These are phyloP conservation scores for Takifugu flavidus DNA, from an alignment of 2,113 vertebrate species.

Conservation along the genomic window DNA sequence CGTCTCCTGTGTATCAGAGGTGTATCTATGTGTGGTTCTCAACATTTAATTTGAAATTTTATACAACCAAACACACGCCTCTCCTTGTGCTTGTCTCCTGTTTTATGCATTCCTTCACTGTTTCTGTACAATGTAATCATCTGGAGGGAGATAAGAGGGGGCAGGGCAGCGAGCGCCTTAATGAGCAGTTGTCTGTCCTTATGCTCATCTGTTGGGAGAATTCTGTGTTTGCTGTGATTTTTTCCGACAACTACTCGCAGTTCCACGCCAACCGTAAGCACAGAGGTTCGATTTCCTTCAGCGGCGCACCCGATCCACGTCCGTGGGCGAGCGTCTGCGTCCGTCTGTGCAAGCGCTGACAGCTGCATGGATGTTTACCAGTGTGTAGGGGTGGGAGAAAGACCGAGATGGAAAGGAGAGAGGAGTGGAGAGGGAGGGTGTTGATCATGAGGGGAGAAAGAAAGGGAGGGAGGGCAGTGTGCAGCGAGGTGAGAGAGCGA, in stretches of 20 bases:
- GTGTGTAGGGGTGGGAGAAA: slow-evolving; percentile 39
- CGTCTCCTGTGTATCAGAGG: not conserved
- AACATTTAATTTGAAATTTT: slow-evolving; percentile 14
- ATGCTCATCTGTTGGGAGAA: slow-evolving; percentile 17
- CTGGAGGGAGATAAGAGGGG: slow-evolving; percentile 1
- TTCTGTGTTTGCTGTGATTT: slow-evolving; percentile 14
- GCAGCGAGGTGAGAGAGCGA: slow-evolving; percentile 54
- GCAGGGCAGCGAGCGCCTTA: slow-evolving; percentile 50
- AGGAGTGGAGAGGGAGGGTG: slow-evolving; percentile 4
- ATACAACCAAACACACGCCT: slow-evolving; percentile 10
- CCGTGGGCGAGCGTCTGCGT: not conserved
- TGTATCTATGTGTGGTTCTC: not conserved
- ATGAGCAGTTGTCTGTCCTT: slow-evolving; percentile 21
- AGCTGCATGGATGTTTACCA: slow-evolving; percentile 52
- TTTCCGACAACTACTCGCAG: slow-evolving; percentile 36
- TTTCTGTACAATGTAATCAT: slow-evolving; percentile 30
- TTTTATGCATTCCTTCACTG: not conserved
- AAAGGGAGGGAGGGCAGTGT: slow-evolving; percentile 49
- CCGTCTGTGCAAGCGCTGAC: slow-evolving; percentile 6
- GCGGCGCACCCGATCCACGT: slow-evolving; percentile 10
- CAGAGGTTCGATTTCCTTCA: slow-evolving; percentile 37
- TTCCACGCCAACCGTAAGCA: slow-evolving; percentile 40
- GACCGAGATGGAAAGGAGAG: slow-evolving; percentile 25
- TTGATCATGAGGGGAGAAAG: slow-evolving; percentile 2
- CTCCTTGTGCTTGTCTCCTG: slow-evolving; percentile 1